Evolutionary conservation across 2,113 vertebrate species (phyloP).

Genomic region (Embiotoca jacksoni): DNA sequence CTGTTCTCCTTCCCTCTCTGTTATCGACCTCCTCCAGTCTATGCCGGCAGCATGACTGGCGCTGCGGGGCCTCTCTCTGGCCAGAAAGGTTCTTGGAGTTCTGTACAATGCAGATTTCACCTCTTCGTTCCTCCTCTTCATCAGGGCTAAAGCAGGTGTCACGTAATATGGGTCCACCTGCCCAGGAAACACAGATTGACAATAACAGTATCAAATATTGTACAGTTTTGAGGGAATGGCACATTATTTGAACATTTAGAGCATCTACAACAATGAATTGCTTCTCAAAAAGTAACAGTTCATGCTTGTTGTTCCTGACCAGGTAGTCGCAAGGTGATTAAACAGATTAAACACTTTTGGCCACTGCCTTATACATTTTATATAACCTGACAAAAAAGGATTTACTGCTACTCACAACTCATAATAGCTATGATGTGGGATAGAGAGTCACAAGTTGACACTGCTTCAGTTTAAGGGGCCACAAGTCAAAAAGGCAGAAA

Average conservation of each 20-base stretch:
- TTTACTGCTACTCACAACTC: no score
- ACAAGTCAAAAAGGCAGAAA: no score
- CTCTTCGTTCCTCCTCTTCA: slow-evolving; percentile 84
- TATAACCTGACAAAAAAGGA: no score
- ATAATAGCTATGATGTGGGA: no score
- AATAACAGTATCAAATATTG: neutral
- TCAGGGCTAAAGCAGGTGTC: slow-evolving; percentile 85
- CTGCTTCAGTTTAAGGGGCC: no score
- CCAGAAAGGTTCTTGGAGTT: slow-evolving; percentile 36
- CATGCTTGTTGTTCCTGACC: no score
- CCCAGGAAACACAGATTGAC: slow-evolving; percentile 13
- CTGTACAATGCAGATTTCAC: slow-evolving; percentile 55
- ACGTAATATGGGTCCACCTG: slow-evolving; percentile 68
- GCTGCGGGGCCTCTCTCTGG: slow-evolving; percentile 66
- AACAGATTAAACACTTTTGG: no score
- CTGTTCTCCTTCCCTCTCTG: slow-evolving; percentile 14
- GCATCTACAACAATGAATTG: neutral
- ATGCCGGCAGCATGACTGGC: slow-evolving; percentile 26
- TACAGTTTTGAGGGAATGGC: neutral
- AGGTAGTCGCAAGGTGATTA: no score
- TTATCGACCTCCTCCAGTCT: slow-evolving; percentile 60
- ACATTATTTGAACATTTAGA: neutral
- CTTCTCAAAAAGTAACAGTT: neutral
- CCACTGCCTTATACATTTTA: no score
- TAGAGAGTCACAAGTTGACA: no score